Conservation (phyloP, 2,888 invertebrate species). For the Synergus umbraculus region DNA sequence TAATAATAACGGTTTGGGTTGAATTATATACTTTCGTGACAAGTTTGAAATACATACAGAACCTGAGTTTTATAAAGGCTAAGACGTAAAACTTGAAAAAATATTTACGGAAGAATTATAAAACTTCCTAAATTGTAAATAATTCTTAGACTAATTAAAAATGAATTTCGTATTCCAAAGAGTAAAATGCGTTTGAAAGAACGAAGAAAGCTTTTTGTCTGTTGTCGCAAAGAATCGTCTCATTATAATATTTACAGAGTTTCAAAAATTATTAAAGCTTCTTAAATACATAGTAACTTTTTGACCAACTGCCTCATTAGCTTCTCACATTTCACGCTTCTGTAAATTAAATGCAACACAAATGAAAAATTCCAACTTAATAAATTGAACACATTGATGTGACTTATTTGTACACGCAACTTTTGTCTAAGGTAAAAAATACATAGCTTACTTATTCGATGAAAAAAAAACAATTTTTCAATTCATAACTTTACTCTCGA, state of each 20-base stretch:
- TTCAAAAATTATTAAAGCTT: neutral
- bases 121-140: conserved; percentile 9
- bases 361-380: neutral
- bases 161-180: neutral
- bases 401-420: neutral
- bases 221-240: neutral
- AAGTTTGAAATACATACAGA: neutral
- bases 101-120: neutral
- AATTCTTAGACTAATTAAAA: conserved; percentile 8
- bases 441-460: neutral
- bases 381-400: conserved; percentile 17
- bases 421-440: conserved; percentile 4
- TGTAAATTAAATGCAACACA: conserved; percentile 6
- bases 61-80: conserved; percentile 23
- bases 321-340: neutral
- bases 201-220: neutral
- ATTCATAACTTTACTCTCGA: neutral
- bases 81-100: neutral
- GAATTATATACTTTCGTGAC: neutral
- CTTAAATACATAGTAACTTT: conserved; percentile 12
- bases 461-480: neutral
- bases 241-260: neutral
- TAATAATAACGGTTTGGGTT: conserved; percentile 9
- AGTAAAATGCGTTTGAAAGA: neutral
- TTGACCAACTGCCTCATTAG: neutral